These are phyloP conservation scores for Diadema setosum DNA, from an alignment of 35 echinoderm and acorn worm species.

Conservation along the genomic window DNA sequence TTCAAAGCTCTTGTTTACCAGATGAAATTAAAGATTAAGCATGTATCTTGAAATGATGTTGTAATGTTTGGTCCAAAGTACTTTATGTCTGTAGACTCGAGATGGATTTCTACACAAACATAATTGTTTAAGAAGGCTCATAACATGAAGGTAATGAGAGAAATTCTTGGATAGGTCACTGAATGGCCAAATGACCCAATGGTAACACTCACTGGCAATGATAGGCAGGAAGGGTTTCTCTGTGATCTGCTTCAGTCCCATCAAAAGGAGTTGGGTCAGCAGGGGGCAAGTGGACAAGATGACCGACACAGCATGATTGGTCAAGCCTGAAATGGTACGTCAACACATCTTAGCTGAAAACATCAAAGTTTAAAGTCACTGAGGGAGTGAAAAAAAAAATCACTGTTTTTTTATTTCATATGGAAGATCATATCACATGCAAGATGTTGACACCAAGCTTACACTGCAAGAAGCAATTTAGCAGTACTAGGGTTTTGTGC, in stretches of 20 bases:
- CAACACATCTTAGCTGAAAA: too few species aligned
- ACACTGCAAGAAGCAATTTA: too few species aligned
- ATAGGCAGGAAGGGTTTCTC: conserved; percentile 91
- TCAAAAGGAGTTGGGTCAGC: conserved; percentile 40
- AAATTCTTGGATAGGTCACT: background rate
- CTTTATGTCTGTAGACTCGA: background rate
- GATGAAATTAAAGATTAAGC: too few species aligned
- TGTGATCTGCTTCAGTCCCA: conserved; percentile 73
- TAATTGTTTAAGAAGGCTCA: background rate
- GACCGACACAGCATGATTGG: conserved; percentile 42
- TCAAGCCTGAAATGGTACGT: too few species aligned
- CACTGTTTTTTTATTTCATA: too few species aligned
- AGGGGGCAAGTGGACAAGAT: conserved; percentile 70
- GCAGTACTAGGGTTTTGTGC: too few species aligned
- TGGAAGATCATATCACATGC: too few species aligned
- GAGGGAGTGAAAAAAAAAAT: too few species aligned
- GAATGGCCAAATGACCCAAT: background rate
- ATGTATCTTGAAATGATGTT: background rate
- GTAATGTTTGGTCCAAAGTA: background rate
- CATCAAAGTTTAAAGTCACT: too few species aligned
- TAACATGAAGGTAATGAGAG: too few species aligned
- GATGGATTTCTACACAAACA: background rate
- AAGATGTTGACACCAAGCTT: too few species aligned
- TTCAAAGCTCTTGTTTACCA: background rate
- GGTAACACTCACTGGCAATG: conserved; percentile 60